phyloP scores from a whole-genome alignment of 2,888 invertebrate genomes.

The Polymixis lichenea region DNA sequence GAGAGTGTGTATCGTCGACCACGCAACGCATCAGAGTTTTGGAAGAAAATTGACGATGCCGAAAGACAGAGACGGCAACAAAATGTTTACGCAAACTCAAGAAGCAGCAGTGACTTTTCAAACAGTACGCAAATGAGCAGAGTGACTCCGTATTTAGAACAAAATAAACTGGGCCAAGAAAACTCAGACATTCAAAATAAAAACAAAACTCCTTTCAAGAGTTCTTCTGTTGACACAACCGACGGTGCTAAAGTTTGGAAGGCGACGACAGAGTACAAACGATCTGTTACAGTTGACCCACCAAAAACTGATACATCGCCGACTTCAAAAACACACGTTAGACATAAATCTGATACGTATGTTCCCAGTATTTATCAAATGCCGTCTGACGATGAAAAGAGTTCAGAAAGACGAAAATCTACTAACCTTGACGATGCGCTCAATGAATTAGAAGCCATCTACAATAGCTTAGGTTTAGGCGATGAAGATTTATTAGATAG shows the following conservation, averaged over 20 bases:
- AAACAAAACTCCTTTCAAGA: conserved; percentile 77
- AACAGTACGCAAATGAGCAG: conserved; percentile 75
- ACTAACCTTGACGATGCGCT: conserved; percentile 96
- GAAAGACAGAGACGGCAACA: conserved; percentile 84
- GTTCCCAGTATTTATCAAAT: conserved; percentile 81
- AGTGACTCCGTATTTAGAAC: conserved; percentile 73
- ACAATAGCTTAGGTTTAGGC: conserved; percentile 95
- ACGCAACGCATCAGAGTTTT: conserved; percentile 91
- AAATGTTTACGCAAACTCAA: conserved; percentile 78
- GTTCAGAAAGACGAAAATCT: conserved; percentile 91
- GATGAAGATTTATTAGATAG: conserved; percentile 95
- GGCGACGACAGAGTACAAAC: conserved; percentile 87
- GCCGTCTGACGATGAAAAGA: conserved; percentile 87
- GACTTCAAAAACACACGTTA: conserved; percentile 83
- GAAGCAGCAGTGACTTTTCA: conserved; percentile 84
- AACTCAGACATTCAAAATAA: conserved; percentile 78
- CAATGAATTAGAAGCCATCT: conserved; percentile 97
- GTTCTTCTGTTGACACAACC: conserved; percentile 79
- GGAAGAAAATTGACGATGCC: conserved; percentile 91
- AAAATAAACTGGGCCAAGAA: conserved; percentile 73
- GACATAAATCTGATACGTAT: conserved; percentile 88
- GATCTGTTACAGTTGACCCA: conserved; percentile 83
- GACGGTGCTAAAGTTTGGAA: conserved; percentile 88
- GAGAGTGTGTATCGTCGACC: conserved; percentile 82
- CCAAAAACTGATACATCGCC: conserved; percentile 79